Evolutionary conservation across 2,113 vertebrate species (phyloP), one percentile per base, ranked within the genome.

Genomic region (Empidonax alnorum): DNA sequence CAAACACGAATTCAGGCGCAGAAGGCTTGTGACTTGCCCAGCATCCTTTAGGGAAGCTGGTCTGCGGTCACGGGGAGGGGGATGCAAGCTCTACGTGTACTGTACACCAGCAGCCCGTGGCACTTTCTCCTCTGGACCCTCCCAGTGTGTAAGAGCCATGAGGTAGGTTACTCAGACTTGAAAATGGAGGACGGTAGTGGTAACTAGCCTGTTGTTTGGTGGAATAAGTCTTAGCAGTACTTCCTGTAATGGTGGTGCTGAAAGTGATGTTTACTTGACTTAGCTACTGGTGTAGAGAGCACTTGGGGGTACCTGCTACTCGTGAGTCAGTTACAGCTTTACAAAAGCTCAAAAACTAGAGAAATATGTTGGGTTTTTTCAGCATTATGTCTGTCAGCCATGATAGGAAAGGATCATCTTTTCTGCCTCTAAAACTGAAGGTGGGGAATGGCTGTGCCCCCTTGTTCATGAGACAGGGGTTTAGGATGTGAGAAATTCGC

Each of bases 111-210:
- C 76, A 67, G 47, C 78, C 49, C 21, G 2, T 39, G 83, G 66
- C 67, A 68, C 66, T 53, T 79, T 79, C 61, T 72, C 11, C 56
- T 35, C 39, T 96, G 91, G 93, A 65, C 7, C 18, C 73, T 82
- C 71, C 85, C 75, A 47, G 82, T 55, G 71, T 88, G 35, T 39
- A 41, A 76, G 84, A 95, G 61, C 76, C 86, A 62, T 80, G 91
- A 94, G 87, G 83, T 85, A 41, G 90, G 90, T 91, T 91, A 72
- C 72, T 90, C 71, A 52, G 96, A 52, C 95, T 91, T 31, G 94
- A 97, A 96, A 96, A 97, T 97, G 96, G 96, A 97, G 95, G 96
- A 89, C 92, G 85, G 85, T 56, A 71, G 90, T 84, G 90, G 71
- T 76, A 91, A 91, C 79, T 80, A 77, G 87, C 83, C 74, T 84